Conservation (phyloP, 2,113 vertebrate species). For the Nycticorax nycticorax region DNA sequence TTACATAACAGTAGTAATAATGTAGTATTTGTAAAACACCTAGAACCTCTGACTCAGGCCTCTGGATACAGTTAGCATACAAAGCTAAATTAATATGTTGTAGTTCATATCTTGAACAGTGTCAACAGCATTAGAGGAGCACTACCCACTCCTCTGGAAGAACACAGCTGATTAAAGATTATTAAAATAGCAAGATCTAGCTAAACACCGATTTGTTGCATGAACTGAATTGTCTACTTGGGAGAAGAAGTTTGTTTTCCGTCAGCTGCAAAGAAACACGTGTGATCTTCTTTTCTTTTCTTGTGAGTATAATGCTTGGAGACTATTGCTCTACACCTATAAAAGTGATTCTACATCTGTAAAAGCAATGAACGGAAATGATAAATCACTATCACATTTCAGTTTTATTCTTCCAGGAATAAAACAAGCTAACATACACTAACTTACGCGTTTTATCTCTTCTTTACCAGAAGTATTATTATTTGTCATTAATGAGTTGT, state of each 20-base stretch:
- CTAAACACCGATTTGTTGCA: neutral
- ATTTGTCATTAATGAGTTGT: neutral
- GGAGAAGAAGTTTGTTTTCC: neutral
- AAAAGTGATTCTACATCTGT: neutral
- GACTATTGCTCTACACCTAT: neutral
- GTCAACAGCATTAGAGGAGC: neutral
- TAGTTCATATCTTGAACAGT: neutral
- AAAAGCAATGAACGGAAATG: neutral
- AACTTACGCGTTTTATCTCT: fast-evolving
- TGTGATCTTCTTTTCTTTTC: neutral
- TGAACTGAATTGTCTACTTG: neutral
- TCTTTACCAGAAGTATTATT: neutral
- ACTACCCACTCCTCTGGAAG: neutral
- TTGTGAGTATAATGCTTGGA: neutral
- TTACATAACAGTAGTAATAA: neutral
- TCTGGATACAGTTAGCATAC: neutral
- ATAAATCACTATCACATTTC: neutral
- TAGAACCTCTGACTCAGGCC: neutral
- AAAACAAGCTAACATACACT: neutral
- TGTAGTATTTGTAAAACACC: neutral
- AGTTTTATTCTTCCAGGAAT: neutral
- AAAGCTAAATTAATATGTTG: neutral
- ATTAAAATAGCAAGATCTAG: neutral
- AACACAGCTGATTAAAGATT: neutral
- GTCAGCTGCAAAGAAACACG: neutral